phyloP scores from a whole-genome alignment of 2,797 vertebrate genomes.

The Sebastes kiyomatsui region DNA sequence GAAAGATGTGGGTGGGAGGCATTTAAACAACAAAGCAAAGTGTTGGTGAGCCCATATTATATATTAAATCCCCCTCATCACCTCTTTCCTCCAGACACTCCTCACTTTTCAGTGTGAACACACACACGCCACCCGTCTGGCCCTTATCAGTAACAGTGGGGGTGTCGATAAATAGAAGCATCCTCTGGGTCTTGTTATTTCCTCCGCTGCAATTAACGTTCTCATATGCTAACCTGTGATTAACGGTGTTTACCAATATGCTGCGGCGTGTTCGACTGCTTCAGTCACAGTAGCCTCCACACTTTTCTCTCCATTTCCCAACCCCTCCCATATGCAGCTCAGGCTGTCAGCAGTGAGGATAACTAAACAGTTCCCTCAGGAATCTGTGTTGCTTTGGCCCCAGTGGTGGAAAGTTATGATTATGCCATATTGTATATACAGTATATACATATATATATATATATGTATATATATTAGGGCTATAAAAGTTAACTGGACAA shows the following conservation, averaged over 20 bases:
- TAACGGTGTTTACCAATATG: slow-evolving; percentile 92
- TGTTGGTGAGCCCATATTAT: slow-evolving; percentile 22
- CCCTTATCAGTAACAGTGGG: slow-evolving; percentile 67
- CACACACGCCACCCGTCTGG: slow-evolving; percentile 27
- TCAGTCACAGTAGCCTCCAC: slow-evolving; percentile 55
- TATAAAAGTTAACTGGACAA: rapidly evolving
- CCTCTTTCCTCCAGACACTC: slow-evolving; percentile 40
- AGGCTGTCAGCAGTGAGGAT: background rate
- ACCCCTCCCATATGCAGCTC: slow-evolving; percentile 1
- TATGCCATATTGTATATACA: no score
- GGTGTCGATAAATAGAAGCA: slow-evolving; percentile 89
- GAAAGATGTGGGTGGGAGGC: background rate
- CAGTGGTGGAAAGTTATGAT: no score
- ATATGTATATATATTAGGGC: no score
- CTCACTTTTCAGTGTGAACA: slow-evolving; percentile 29
- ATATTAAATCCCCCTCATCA: slow-evolving; percentile 30
- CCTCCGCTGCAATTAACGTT: slow-evolving; percentile 92
- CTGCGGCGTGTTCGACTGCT: slow-evolving; percentile 70
- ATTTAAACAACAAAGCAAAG: slow-evolving; percentile 3
- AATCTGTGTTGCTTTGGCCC: background rate
- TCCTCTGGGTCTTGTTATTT: slow-evolving; percentile 90
- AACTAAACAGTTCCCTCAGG: background rate
- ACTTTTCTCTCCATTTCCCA: slow-evolving; percentile 52
- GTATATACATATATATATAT: no score
- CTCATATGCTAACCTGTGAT: slow-evolving; percentile 95